phyloP scores from a whole-genome alignment of 2,888 invertebrate genomes.

The Timema cristinae region DNA sequence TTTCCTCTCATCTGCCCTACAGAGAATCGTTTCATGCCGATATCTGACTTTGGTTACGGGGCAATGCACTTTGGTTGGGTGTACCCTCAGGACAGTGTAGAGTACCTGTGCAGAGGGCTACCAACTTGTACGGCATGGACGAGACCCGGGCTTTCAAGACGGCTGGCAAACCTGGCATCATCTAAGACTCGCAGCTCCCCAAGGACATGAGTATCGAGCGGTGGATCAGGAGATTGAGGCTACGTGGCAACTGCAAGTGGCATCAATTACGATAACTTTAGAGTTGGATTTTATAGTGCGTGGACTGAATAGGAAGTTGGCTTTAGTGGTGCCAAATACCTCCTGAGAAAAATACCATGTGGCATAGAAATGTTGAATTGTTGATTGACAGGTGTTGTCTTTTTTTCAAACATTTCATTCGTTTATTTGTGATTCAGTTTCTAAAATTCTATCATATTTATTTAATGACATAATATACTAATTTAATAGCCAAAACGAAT shows the following conservation, averaged over 20 bases:
- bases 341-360: too few species aligned
- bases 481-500: too few species aligned
- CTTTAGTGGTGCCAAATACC: too few species aligned
- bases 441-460: too few species aligned
- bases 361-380: too few species aligned
- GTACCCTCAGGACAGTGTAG: conserved; percentile 94
- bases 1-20: conserved; percentile 37
- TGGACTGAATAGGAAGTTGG: too few species aligned
- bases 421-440: too few species aligned
- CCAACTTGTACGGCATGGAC: conserved; percentile 88
- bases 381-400: too few species aligned
- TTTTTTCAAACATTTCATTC: too few species aligned
- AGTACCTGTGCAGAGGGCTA: conserved; percentile 90
- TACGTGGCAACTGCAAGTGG: conserved; percentile 82
- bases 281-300: too few species aligned
- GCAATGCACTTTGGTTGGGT: conserved; percentile 96
- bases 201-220: conserved; percentile 94
- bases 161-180: conserved; percentile 86
- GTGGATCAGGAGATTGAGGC: conserved; percentile 97
- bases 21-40: conserved; percentile 94
- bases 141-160: conserved; percentile 83
- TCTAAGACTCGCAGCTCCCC: conserved; percentile 93
- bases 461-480: too few species aligned
- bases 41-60: conserved; percentile 93
- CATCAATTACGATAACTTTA: too few species aligned